Percentiles rank a stretch among this genome's conserved stretches.
Evolutionary conservation across 2,113 vertebrate genomes (phyloP).

Genomic region (cat (Felis catus)): DNA sequence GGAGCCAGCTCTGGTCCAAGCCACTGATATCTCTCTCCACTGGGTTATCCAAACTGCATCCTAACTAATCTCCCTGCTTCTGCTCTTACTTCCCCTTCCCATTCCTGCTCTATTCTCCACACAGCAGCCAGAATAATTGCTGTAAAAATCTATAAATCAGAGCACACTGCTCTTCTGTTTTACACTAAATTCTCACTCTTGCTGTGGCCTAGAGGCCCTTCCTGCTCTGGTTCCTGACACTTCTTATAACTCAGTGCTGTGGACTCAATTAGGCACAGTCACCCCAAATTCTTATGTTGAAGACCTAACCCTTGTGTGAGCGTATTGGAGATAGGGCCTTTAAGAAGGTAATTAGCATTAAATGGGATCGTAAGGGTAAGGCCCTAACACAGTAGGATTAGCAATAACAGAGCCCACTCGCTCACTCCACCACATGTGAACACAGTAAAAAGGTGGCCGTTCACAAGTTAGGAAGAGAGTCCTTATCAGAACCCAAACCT

Average conservation of each 20-base stretch:
- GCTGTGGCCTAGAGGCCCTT: neutral
- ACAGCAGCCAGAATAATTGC: neutral
- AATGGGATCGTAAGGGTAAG: neutral
- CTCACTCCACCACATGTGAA: neutral
- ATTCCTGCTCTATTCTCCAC: neutral
- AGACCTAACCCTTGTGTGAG: neutral
- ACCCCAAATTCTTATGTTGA: neutral
- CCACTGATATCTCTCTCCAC: neutral
- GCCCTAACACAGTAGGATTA: neutral
- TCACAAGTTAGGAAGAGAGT: neutral
- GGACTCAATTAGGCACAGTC: rapidly evolving
- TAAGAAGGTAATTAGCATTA: neutral
- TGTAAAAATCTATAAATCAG: neutral
- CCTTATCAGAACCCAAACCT: neutral
- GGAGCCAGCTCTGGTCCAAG: neutral
- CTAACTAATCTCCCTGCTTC: neutral
- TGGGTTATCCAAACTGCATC: neutral
- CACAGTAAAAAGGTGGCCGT: neutral
- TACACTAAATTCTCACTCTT: neutral
- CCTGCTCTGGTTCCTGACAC: neutral
- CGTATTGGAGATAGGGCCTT: neutral
- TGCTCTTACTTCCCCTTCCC: neutral
- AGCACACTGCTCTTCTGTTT: neutral
- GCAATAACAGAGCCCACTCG: neutral
- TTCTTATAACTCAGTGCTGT: neutral